Percentiles rank a stretch among this genome's conserved stretches.
Conservation (phyloP, 2,113 vertebrate species). For the Sarotherodon lohbergeri region DNA sequence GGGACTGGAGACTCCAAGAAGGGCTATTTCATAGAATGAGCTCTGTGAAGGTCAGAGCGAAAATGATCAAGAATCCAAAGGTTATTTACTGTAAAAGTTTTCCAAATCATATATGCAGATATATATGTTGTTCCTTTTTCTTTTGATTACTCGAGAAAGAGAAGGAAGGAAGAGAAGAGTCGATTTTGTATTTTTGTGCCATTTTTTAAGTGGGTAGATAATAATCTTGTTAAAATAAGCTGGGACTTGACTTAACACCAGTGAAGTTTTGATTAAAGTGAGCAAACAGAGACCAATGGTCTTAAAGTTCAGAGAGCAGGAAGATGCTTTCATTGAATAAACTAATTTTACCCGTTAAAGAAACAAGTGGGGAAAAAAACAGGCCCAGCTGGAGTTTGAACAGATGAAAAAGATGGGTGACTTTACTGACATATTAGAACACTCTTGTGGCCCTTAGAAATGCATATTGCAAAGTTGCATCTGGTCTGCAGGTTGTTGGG, state of each 20-base stretch:
- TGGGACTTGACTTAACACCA: not conserved
- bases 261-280: not conserved
- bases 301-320: not conserved
- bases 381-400: not conserved
- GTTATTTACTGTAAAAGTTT: not conserved
- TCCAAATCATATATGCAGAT: not conserved
- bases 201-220: not conserved
- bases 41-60: not conserved
- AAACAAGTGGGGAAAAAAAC: not conserved
- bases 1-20: not conserved
- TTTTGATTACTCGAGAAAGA: not conserved
- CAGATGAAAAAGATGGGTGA: not conserved
- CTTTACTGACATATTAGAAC: not conserved
- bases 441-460: not conserved
- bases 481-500: not conserved
- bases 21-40: not conserved
- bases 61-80: not conserved
- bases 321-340: not conserved
- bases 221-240: not conserved
- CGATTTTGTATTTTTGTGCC: not conserved
- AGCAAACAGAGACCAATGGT: not conserved
- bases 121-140: not conserved
- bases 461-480: not conserved
- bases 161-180: not conserved
- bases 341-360: not conserved